Evolutionary conservation across 2,797 vertebrate species (phyloP), one percentile per base, ranked within the genome.

Genomic region (Cottoperca gobio): DNA sequence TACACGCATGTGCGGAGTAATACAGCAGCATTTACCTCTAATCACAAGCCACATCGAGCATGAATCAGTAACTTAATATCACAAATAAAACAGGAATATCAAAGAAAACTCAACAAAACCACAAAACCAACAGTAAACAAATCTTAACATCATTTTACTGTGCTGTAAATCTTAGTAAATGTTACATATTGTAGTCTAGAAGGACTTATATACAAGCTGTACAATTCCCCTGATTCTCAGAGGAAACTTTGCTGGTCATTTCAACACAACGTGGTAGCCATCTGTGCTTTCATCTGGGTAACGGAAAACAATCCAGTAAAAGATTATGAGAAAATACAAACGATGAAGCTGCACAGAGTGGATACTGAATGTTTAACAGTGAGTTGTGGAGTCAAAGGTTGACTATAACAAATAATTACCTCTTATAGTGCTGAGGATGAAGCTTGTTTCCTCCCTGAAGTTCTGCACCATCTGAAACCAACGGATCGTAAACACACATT

Each of bases 371-470:
- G 11, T 4, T 19, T 11, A 39, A 54, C 7, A n/a, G 19, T 21
- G 7, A 35, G 8, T 2, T n/a, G 45, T 23, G 13, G 39, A 0
- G 39, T 49, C 3, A 5, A 37, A 42, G 28, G 17, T 13, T 49
- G 16, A 45, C 13, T n/a, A 19, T 11, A 54, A 39, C 58, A n/a
- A 8, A 39, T 1, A 37, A 42, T 85, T 94, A 98, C 98, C 97
- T 94, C 97, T 95, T 59, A 97, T 92, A 48, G 96, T 96, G 90
- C 95, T 96, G 94, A 99, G 96, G 77, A 95, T 83, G 85, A 99
- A 99, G 88, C 95, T 97, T 7, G 94, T 95, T 85, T 99, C 98
- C n/a, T 99, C 97, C 73, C 91, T 93, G 88, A 99, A 96, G 92
- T 97, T 98, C 87, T 97, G 96, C 71, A 99, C 95, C 97, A 98